A percentile compares a stretch with the other conserved stretches of the same genome.
phyloP scores from a whole-genome alignment of 2,797 vertebrate species.

The Pangasius sanitwongsei region DNA sequence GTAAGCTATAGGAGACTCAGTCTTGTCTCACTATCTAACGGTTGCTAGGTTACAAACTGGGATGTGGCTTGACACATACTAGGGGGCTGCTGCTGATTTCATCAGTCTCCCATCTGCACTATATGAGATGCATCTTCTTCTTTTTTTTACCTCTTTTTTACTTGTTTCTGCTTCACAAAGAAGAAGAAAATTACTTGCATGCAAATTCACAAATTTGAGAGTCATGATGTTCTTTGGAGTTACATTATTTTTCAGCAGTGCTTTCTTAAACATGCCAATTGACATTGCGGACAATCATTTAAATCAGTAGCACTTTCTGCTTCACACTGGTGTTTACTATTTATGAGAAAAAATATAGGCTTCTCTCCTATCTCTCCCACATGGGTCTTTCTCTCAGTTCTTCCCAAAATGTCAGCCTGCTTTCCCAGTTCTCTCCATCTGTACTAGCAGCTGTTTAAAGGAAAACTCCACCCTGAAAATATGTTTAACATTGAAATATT shows the following conservation, averaged over 20 bases:
- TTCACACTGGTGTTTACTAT: conserved; percentile 15
- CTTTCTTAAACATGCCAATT: background rate
- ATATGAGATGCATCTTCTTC: conserved; percentile 32
- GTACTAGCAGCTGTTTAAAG: background rate
- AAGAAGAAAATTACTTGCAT: conserved; percentile 39
- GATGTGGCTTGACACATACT: conserved; percentile 52
- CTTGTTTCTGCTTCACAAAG: conserved; percentile 35
- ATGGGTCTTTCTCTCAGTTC: conserved; percentile 19
- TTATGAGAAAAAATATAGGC: conserved; percentile 3
- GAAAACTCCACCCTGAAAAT: background rate
- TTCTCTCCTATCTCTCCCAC: conserved; percentile 11
- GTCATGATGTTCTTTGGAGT: conserved; percentile 19
- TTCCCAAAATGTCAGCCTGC: conserved; percentile 8
- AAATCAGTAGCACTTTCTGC: conserved; percentile 18
- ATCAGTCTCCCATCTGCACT: conserved; percentile 51
- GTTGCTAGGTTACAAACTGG: conserved; percentile 60
- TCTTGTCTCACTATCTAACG: conserved; percentile 46
- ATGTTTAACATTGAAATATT: background rate
- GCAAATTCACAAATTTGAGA: conserved; percentile 45
- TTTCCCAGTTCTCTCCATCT: conserved; percentile 7
- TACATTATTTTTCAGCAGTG: conserved; percentile 10
- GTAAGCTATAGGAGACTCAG: conserved; percentile 46
- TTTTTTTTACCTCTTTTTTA: background rate
- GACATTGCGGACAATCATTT: background rate
- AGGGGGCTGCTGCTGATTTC: conserved; percentile 49